Evolutionary conservation across 2,888 invertebrate genomes (phyloP), one percentile per base, ranked within the genome.

Genomic region (Nymphalis polychloros): DNA sequence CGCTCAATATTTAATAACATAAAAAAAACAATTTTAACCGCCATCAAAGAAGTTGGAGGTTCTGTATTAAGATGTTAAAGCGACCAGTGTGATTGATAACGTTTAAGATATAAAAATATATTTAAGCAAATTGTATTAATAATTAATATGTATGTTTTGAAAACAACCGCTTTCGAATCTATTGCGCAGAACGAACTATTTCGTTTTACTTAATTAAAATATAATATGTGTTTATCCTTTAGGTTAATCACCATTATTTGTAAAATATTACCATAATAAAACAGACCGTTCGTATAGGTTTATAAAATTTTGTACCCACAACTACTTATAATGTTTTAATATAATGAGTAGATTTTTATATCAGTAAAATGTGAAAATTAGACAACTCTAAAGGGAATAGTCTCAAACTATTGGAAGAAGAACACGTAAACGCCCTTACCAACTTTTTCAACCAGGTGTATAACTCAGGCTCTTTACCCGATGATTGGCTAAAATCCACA

Each of bases 281-380:
- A 49, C 31, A 19, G 20, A 46, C 19, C 47, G n/a, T 47, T 47
- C 47, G 10, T 20, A 61, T 49, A 61, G 55, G 50, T 47, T 66
- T 67, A 20, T 41, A 47, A 55, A 49, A 27, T 62, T 67, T 67
- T 67, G 61, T 62, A 67, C 53, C 23, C 20, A 55, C 59, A 50
- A 52, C 10, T 23, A 66, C 27, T 55, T 57, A 6, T 57, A 57
- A 57, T 19, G 23, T 55, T 61, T 61, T 8, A 66, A 49, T 66
- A 47, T 19, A 50, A 46, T 23, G 19, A 62, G 66, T 67, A 67
- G 61, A 62, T 67, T 67, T 67, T 55, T 67, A 67, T 62, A 49
- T 62, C 35, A 41, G 35, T 35, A 31, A 16, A 2, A 57, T 41
- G 8, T 57, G 35, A 19, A 41, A 13, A 41, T 41, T 57, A 19